phyloP scores from a whole-genome alignment of 2,888 invertebrate species.

The Leptura quadrifasciata region DNA sequence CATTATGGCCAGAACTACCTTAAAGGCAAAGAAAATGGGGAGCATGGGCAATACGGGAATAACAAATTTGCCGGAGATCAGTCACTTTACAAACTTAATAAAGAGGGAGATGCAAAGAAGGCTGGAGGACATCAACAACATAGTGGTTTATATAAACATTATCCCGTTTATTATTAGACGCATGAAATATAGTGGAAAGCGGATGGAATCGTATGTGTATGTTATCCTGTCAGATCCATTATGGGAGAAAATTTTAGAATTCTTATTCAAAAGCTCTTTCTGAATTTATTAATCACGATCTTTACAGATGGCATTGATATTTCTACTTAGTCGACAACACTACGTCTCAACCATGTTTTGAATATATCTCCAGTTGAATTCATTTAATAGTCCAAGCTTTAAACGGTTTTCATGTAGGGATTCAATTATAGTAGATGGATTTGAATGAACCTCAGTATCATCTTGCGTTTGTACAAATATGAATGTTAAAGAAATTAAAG shows the following conservation, averaged over 20 bases:
- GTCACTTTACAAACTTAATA: constrained; percentile 3
- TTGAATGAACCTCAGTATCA: no score
- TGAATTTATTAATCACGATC: no score
- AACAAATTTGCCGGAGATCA: constrained; percentile 23
- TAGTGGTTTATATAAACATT: constrained; percentile 25
- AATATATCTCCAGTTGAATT: no score
- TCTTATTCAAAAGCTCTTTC: no score
- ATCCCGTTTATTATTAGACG: constrained; percentile 15
- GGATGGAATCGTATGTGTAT: not conserved
- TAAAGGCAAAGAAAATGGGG: not conserved
- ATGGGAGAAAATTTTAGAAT: not conserved
- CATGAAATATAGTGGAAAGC: not conserved
- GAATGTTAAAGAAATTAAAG: no score
- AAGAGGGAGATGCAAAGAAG: constrained; percentile 27
- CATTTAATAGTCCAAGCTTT: no score
- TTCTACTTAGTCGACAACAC: no score
- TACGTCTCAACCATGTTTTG: no score
- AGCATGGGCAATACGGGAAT: constrained; percentile 7
- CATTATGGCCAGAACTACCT: constrained; percentile 25
- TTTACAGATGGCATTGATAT: not conserved
- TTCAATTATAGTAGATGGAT: no score
- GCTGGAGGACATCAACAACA: constrained; percentile 27
- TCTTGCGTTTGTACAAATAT: no score
- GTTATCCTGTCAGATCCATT: not conserved
- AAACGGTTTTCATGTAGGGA: no score